phyloP scores from a whole-genome alignment of 2,797 vertebrate genomes.

The Phoeniculus purpureus region DNA sequence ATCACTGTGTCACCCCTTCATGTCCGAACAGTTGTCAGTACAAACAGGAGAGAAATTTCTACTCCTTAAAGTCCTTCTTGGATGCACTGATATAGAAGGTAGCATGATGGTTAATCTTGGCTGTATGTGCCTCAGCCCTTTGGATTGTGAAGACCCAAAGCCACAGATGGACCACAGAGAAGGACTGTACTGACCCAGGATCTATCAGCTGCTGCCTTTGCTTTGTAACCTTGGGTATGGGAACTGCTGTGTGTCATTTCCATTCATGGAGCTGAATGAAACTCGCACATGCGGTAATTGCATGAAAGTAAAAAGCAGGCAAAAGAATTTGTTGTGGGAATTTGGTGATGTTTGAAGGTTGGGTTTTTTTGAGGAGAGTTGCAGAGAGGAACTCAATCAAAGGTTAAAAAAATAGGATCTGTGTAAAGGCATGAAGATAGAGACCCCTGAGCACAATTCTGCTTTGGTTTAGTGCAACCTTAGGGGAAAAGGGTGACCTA shows the following conservation, averaged over 20 bases:
- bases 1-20: not conserved
- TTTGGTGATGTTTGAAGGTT: not conserved
- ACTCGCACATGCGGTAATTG: not conserved
- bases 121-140: not conserved
- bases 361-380: not conserved
- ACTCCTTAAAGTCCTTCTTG: not conserved
- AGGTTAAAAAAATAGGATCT: not conserved
- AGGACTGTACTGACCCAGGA: not conserved
- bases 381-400: not conserved
- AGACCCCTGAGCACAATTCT: not conserved
- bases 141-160: not conserved
- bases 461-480: not conserved
- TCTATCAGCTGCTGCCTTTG: fast-evolving
- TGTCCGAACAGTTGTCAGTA: not conserved
- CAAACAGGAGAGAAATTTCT: not conserved
- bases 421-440: not conserved
- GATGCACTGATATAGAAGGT: not conserved
- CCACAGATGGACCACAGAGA: not conserved
- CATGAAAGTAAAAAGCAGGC: not conserved
- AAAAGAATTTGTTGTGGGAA: not conserved
- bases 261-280: not conserved
- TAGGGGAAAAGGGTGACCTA: not conserved
- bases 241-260: not conserved
- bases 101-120: not conserved
- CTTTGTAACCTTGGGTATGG: not conserved